phyloP scores from a whole-genome alignment of 2,113 vertebrate species.

The Apaloderma vittatum region DNA sequence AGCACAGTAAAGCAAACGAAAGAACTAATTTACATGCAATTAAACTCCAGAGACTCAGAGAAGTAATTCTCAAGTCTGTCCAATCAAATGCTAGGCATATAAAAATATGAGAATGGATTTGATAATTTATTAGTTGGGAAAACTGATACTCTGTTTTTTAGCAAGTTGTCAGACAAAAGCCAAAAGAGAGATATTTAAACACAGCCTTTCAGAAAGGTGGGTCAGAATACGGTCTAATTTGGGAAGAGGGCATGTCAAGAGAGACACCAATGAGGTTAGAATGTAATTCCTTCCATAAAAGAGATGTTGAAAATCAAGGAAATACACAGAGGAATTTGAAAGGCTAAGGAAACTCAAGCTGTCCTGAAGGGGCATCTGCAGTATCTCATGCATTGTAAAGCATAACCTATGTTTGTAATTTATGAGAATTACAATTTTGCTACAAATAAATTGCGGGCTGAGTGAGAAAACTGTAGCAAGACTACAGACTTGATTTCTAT shows the following conservation, averaged over 20 bases:
- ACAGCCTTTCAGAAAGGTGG: background rate
- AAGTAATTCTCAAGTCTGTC: background rate
- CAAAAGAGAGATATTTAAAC: background rate
- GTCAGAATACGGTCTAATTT: background rate
- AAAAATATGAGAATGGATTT: background rate
- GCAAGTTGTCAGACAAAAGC: background rate
- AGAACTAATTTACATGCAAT: background rate
- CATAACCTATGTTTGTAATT: background rate
- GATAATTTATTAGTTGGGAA: background rate
- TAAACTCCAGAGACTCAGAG: background rate
- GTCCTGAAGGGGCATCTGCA: background rate
- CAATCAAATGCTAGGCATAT: background rate
- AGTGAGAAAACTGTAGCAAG: background rate
- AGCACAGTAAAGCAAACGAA: conserved; percentile 9
- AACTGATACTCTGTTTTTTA: background rate
- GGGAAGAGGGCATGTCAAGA: background rate
- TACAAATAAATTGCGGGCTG: background rate
- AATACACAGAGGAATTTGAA: background rate
- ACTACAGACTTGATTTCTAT: background rate
- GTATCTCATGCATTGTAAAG: background rate
- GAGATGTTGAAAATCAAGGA: background rate
- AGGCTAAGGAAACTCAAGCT: background rate
- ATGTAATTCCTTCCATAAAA: background rate
- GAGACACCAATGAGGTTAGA: background rate
- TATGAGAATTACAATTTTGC: background rate